A percentile compares a stretch with the other conserved stretches of the same genome.
Conservation (phyloP, 1,140 invertebrate species). For the Campoletis sonorensis region DNA sequence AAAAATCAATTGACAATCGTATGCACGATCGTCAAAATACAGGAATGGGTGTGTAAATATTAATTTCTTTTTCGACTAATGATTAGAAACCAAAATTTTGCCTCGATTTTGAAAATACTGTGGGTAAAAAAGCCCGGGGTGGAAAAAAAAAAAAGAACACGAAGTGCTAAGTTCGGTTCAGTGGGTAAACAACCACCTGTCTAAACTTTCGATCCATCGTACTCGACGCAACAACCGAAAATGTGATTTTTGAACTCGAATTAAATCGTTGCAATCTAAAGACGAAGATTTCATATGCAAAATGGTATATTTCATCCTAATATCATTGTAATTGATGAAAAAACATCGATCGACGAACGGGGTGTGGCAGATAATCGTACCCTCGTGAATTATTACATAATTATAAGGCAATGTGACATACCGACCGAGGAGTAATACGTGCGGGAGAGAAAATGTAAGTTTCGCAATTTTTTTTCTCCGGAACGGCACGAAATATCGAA, state of each 20-base stretch:
- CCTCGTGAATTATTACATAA: slow-evolving; percentile 67
- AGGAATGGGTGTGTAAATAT: too few relatives aligned
- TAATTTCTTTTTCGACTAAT: neutral
- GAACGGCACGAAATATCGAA: too few relatives aligned
- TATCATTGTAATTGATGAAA: neutral
- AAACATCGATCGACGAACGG: slow-evolving; percentile 49
- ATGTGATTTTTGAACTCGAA: neutral
- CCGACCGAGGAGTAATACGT: too few relatives aligned
- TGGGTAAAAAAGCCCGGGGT: too few relatives aligned
- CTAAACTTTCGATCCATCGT: neutral
- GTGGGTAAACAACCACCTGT: slow-evolving; percentile 39
- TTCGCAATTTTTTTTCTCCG: too few relatives aligned
- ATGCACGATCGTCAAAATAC: too few relatives aligned
- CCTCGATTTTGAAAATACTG: too few relatives aligned
- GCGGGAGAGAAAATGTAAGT: too few relatives aligned
- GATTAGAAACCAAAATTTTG: neutral
- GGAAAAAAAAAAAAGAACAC: too few relatives aligned
- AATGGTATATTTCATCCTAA: neutral
- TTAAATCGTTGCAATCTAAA: neutral
- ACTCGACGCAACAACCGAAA: neutral
- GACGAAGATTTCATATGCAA: neutral
- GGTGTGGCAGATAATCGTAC: slow-evolving; percentile 66
- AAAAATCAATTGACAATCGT: too few relatives aligned
- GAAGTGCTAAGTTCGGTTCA: too few relatives aligned
- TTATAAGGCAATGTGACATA: slow-evolving; percentile 47